Conservation (phyloP, 2,797 vertebrate species). For the Fundulus diaphanus region DNA sequence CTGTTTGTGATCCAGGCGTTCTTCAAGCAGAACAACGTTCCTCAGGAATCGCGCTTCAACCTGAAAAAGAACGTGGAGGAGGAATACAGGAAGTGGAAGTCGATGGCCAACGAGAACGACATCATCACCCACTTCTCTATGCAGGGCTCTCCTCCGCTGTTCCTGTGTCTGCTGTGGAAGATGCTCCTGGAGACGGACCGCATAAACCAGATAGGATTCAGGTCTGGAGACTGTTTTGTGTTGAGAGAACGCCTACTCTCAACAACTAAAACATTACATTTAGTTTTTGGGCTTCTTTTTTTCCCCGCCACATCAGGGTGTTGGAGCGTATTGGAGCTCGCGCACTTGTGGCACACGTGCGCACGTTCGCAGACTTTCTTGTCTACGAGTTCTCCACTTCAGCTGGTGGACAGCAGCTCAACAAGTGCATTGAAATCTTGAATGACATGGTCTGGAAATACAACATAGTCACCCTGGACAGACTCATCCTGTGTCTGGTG, state of each 20-base stretch:
- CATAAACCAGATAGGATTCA: slow-evolving; percentile 94
- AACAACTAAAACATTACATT: background rate
- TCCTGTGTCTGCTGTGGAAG: slow-evolving; percentile 98
- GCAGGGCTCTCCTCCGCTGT: slow-evolving; percentile 93
- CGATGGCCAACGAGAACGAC: slow-evolving; percentile 96
- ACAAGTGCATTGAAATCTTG: slow-evolving; percentile 99
- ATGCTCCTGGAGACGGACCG: slow-evolving; percentile 98
- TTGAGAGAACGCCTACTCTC: background rate
- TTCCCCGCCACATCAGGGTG: slow-evolving; percentile 79
- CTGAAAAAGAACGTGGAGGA: slow-evolving; percentile 99
- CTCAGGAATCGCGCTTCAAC: slow-evolving; percentile 98
- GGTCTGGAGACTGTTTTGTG: slow-evolving; percentile 41
- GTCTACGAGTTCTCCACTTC: slow-evolving; percentile 99
- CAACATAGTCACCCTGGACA: slow-evolving; percentile 97
- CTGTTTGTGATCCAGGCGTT: slow-evolving; percentile 83
- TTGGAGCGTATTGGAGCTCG: slow-evolving; percentile 95
- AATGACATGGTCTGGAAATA: slow-evolving; percentile 99
- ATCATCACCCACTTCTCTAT: slow-evolving; percentile 97
- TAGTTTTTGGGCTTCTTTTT: background rate
- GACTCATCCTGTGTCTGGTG: slow-evolving; percentile 97
- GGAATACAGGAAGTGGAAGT: slow-evolving; percentile 99
- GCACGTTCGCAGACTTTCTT: slow-evolving; percentile 97
- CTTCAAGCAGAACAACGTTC: slow-evolving; percentile 98
- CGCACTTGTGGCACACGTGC: slow-evolving; percentile 94
- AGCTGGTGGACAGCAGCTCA: slow-evolving; percentile 96